Conservation (phyloP, 2,113 vertebrate species). For the Furnarius figulus region DNA sequence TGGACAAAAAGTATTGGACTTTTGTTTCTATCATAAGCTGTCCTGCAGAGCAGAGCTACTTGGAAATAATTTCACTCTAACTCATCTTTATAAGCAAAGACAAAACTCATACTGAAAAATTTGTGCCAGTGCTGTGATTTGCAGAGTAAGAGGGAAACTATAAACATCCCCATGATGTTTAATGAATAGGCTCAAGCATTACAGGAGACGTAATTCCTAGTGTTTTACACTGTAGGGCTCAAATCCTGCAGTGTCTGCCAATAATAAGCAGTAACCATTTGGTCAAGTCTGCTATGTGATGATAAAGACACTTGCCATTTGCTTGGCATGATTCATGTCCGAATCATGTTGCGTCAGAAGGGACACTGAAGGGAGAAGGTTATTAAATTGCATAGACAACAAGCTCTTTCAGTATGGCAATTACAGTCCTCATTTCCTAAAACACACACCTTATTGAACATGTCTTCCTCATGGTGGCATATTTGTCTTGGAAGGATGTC, state of each 20-base stretch:
- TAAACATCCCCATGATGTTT: background rate
- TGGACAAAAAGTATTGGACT: background rate
- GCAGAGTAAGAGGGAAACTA: background rate
- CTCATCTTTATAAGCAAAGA: background rate
- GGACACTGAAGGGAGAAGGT: background rate
- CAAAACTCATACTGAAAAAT: background rate
- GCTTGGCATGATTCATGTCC: background rate
- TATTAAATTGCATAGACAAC: background rate
- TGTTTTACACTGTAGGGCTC: background rate
- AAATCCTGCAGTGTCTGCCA: background rate
- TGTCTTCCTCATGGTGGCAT: background rate
- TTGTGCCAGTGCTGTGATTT: background rate
- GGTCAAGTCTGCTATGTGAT: background rate
- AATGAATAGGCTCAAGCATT: background rate
- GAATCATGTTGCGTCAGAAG: background rate
- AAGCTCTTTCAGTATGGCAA: background rate
- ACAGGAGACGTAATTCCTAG: background rate
- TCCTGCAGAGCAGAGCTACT: background rate
- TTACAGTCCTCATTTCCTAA: background rate
- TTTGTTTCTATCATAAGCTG: background rate
- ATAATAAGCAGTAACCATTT: background rate
- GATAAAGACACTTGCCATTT: background rate
- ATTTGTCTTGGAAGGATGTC: conserved; percentile 1
- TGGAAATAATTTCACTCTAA: background rate
- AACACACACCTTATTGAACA: background rate